phyloP scores from a whole-genome alignment of 1,140 invertebrate species.

The Drosophila punjabiensis region DNA sequence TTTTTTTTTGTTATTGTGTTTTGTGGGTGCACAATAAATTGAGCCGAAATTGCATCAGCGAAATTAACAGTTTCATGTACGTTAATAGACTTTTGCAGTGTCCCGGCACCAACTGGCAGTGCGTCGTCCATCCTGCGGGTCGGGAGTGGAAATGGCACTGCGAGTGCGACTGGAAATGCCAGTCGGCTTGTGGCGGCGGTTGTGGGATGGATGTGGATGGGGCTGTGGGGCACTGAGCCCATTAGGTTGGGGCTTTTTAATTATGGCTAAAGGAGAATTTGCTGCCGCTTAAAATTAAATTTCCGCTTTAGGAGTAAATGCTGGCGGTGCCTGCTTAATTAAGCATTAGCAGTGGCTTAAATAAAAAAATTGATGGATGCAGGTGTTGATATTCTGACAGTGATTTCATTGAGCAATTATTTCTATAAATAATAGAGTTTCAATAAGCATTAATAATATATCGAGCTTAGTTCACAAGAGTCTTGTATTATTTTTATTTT shows the following conservation, averaged over 20 bases:
- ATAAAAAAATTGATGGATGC: neutral
- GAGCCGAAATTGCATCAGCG: constrained; percentile 80
- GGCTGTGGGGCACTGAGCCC: constrained; percentile 27
- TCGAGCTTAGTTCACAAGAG: neutral
- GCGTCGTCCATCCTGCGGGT: neutral
- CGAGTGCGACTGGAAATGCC: constrained; percentile 1
- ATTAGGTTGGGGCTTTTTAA: constrained; percentile 60
- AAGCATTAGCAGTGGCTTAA: constrained; percentile 20
- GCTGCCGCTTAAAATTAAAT: constrained; percentile 52
- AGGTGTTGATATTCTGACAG: neutral
- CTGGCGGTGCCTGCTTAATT: constrained; percentile 3
- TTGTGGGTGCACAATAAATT: constrained; percentile 83
- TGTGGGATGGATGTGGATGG: constrained; percentile 1
- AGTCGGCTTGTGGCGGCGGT: constrained; percentile 11
- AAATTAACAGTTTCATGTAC: constrained; percentile 82
- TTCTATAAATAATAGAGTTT: neutral
- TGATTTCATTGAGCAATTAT: neutral
- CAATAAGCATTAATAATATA: neutral
- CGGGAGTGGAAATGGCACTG: constrained; percentile 8
- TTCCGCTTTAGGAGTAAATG: constrained; percentile 19
- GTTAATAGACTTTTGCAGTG: constrained; percentile 80
- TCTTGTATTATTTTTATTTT: neutral
- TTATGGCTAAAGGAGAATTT: constrained; percentile 49
- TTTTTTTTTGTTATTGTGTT: constrained; percentile 50
- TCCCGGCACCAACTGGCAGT: constrained; percentile 17